Conservation (phyloP, 1,140 invertebrate genomes). For the Neotoxoptera formosana region DNA sequence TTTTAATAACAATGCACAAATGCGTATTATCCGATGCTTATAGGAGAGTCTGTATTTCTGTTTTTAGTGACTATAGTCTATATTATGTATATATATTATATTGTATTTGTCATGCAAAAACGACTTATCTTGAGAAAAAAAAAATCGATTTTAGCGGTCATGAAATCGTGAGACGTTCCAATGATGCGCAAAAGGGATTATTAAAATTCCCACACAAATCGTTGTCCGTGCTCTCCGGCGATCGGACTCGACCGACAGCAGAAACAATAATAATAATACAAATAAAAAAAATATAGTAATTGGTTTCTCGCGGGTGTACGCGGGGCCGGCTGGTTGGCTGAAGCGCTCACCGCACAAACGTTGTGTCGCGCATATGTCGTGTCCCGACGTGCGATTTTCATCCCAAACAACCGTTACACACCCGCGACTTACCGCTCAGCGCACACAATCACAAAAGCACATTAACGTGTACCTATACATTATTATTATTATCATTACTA, state of each 20-base stretch:
- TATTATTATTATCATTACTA: too few species aligned
- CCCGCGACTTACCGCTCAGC: not conserved
- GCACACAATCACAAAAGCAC: not conserved
- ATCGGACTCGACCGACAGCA: not conserved
- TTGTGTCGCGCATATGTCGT: not conserved
- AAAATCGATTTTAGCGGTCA: conserved; percentile 4
- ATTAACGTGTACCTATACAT: not conserved
- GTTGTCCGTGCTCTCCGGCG: not conserved
- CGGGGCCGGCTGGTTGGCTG: not conserved
- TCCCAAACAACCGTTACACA: not conserved
- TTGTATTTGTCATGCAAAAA: not conserved
- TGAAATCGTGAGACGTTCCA: conserved; percentile 21
- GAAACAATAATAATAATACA: not conserved
- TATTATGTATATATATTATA: not conserved
- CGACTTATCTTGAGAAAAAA: not conserved
- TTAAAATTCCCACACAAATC: conserved; percentile 32
- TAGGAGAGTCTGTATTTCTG: not conserved
- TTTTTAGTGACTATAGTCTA: not conserved
- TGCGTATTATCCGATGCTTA: not conserved
- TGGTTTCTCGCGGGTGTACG: not conserved
- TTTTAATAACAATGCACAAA: not conserved
- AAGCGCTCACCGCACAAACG: not conserved
- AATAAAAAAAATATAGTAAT: conserved; percentile 3
- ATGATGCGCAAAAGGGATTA: not conserved
- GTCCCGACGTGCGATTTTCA: not conserved